phyloP scores from a whole-genome alignment of 53 echinoderm and acorn worm species.

The Mesocentrotus franciscanus region DNA sequence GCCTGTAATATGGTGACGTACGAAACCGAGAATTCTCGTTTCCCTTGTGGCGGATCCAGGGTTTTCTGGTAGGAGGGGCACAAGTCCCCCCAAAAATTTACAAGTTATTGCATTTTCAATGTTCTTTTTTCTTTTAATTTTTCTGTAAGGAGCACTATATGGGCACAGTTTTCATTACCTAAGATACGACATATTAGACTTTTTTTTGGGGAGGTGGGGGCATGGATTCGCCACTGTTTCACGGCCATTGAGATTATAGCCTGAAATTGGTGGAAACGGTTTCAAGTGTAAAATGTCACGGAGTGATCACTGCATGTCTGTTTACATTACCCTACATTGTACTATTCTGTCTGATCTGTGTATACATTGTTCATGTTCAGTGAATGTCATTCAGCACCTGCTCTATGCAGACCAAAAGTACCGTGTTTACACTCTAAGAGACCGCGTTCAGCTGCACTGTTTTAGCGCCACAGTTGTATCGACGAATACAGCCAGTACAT shows the following conservation, averaged over 20 bases:
- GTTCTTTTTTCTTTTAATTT: no score
- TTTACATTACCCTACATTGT: slow-evolving; percentile 28
- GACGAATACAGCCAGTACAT: no score
- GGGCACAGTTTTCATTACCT: no score
- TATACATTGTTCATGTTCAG: slow-evolving; percentile 23
- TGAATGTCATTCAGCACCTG: background rate
- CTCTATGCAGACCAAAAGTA: background rate
- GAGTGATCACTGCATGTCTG: background rate
- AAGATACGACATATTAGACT: no score
- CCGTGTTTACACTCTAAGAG: background rate
- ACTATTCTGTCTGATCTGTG: background rate
- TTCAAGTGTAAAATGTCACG: background rate
- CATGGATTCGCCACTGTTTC: no score
- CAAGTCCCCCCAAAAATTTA: no score
- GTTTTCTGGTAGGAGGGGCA: no score
- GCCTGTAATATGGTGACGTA: background rate
- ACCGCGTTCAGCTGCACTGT: background rate
- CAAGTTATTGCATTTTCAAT: no score
- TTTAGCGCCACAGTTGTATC: background rate
- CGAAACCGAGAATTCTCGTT: background rate
- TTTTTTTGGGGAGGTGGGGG: no score
- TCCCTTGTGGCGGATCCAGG: background rate
- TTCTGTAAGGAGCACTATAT: no score
- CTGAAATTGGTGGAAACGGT: background rate
- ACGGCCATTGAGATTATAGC: background rate